phyloP scores from a whole-genome alignment of 2,888 invertebrate species.

The Troilus luridus region DNA sequence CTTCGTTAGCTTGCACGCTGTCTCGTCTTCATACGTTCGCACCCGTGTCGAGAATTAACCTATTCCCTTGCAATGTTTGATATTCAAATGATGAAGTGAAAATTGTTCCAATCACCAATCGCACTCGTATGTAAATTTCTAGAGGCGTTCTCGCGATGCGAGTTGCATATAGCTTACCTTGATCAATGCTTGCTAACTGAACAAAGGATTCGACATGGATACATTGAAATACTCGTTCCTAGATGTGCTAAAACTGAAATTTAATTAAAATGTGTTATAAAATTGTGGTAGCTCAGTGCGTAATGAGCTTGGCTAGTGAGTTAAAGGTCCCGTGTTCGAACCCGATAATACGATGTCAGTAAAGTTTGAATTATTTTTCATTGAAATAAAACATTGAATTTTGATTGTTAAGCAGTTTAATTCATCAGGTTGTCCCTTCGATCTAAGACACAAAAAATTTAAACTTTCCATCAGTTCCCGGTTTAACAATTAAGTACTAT shows the following conservation, averaged over 20 bases:
- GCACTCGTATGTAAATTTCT: slow-evolving; percentile 32
- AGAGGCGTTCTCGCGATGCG: slow-evolving; percentile 7
- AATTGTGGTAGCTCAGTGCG: no score
- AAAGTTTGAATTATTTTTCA: no score
- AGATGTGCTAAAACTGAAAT: background rate
- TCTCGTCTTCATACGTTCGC: background rate
- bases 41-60: background rate
- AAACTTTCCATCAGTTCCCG: no score
- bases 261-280: background rate
- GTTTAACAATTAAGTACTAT: no score
- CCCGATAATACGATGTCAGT: no score
- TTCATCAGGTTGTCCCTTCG: no score
- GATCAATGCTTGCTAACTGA: slow-evolving; percentile 1
- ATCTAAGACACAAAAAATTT: no score
- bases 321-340: no score
- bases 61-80: slow-evolving; percentile 2
- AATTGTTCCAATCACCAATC: slow-evolving; percentile 29
- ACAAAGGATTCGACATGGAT: background rate
- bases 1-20: background rate
- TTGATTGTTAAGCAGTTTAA: no score
- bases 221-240: background rate
- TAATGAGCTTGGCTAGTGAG: no score
- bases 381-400: no score
- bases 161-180: background rate
- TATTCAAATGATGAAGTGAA: slow-evolving; percentile 26